Conservation (phyloP, 2,113 vertebrate genomes). For the Stictonetta naevosa region DNA sequence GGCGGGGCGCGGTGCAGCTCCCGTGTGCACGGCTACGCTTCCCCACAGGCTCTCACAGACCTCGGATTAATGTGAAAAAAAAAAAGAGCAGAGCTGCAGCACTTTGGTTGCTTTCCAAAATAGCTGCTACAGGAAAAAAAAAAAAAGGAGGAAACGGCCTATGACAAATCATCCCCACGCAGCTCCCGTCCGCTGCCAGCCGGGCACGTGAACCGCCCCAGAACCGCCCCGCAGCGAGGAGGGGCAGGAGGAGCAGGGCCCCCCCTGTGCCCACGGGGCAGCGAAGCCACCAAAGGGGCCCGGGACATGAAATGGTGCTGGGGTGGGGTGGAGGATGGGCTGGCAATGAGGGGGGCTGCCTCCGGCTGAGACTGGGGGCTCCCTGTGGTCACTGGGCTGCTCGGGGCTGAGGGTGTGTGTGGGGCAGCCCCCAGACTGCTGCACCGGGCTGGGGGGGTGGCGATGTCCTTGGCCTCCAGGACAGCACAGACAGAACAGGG, state of each 20-base stretch:
- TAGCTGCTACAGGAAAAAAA: neutral
- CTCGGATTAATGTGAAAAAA: neutral
- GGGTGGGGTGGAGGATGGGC: neutral
- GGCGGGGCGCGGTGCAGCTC: neutral
- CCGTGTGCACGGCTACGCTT: fast-evolving
- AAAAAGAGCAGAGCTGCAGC: constrained; percentile 40
- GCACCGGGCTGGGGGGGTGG: fast-evolving
- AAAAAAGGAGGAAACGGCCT: neutral
- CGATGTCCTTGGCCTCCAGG: neutral
- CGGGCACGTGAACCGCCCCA: neutral
- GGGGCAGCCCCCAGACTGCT: neutral
- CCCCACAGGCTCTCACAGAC: neutral
- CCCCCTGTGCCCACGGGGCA: fast-evolving
- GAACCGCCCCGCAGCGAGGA: neutral
- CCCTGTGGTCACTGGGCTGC: no score
- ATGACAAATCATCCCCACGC: constrained; percentile 23
- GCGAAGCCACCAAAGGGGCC: neutral
- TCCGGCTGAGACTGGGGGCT: no score
- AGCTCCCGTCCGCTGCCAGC: neutral
- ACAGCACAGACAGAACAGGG: neutral
- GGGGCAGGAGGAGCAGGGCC: fast-evolving
- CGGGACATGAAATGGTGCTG: neutral
- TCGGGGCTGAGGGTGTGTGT: no score
- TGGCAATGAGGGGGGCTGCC: neutral
- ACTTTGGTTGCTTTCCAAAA: constrained; percentile 50